phyloP scores from a whole-genome alignment of 2,797 vertebrate genomes.

The Lindbergichthys nudifrons region DNA sequence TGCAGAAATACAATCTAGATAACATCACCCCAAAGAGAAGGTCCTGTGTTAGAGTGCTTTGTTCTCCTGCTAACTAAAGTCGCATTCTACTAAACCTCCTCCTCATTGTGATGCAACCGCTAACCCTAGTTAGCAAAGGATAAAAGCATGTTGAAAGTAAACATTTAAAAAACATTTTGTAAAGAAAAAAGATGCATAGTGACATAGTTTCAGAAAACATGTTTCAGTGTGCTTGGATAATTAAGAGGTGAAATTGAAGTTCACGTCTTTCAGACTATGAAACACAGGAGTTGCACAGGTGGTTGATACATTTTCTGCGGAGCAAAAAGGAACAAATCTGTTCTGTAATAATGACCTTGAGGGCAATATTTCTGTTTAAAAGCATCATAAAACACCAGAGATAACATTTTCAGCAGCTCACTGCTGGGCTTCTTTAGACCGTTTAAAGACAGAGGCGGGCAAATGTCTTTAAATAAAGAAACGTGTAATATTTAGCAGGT shows the following conservation, averaged over 20 bases:
- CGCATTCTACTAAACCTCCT: too few relatives aligned
- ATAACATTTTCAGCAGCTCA: constrained; percentile 22
- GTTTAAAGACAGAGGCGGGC: constrained; percentile 30
- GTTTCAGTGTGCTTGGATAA: too few relatives aligned
- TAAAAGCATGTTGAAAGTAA: background rate
- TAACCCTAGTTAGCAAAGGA: background rate
- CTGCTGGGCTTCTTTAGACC: constrained; percentile 13
- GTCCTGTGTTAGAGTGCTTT: background rate
- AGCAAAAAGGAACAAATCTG: background rate
- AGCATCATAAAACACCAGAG: constrained; percentile 15
- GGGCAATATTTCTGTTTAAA: constrained; percentile 16
- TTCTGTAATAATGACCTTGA: constrained; percentile 1
- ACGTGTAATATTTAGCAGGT: constrained; percentile 57
- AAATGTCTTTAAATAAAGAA: constrained; percentile 22
- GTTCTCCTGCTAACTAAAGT: background rate
- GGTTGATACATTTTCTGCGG: constrained; percentile 1
- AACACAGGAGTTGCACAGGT: background rate
- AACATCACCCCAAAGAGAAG: background rate
- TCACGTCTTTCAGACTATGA: background rate
- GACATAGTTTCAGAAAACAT: too few relatives aligned
- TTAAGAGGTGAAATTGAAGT: background rate
- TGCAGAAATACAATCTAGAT: constrained; percentile 7
- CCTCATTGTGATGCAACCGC: background rate
- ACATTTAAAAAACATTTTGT: background rate
- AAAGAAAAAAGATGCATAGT: background rate